A percentile compares a stretch with the other conserved stretches of the same genome.
phyloP scores from a whole-genome alignment of 2,113 vertebrate species.

The Microcebus lehilahytsara region DNA sequence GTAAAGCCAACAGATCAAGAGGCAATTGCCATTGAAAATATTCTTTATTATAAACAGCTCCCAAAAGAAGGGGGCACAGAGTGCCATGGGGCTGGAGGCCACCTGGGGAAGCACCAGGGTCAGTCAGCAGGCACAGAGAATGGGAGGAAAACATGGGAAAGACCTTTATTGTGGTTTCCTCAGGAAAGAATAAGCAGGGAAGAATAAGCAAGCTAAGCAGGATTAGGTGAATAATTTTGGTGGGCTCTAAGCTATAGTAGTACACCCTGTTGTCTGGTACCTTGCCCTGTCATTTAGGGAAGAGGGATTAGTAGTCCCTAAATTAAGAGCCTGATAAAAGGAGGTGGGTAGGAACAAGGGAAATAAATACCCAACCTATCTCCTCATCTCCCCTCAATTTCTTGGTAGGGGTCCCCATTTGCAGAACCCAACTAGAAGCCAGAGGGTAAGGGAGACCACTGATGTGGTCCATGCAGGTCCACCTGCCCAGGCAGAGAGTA shows the following conservation, averaged over 20 bases:
- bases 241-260: neutral
- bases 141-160: neutral
- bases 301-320: neutral
- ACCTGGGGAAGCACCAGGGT: neutral
- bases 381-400: neutral
- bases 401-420: neutral
- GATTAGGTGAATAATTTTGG: neutral
- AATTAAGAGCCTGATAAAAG: neutral
- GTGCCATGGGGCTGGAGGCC: too few relatives aligned
- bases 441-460: neutral
- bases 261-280: neutral
- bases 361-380: neutral
- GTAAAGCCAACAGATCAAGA: neutral
- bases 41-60: neutral
- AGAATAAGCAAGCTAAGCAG: neutral
- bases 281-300: neutral
- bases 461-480: neutral
- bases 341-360: neutral
- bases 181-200: neutral
- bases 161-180: neutral
- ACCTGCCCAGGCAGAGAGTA: neutral
- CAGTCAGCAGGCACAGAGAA: neutral
- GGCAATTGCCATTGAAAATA: neutral
- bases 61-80: neutral
- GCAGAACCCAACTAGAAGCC: neutral